Evolutionary conservation across 2,113 vertebrate genomes (phyloP), one percentile per base, ranked within the genome.

Genomic region (Brevimyrus niger): DNA sequence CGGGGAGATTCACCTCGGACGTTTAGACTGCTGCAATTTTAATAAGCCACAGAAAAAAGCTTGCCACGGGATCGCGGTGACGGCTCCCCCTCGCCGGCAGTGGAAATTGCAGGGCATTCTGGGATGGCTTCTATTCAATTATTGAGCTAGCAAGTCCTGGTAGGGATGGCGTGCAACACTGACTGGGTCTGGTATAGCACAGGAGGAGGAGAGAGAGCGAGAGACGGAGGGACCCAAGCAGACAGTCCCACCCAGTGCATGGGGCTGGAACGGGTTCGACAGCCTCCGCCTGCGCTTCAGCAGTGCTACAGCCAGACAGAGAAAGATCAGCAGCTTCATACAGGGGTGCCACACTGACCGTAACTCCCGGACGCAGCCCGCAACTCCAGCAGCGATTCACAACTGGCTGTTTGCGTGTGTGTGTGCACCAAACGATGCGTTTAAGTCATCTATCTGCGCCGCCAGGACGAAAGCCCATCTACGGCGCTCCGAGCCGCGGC

Each of bases 101-200:
- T 53, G 31, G 85, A 86, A 51, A 87, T 8, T 35, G 27, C 31
- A 53, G 48, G 48, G 87, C 10, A 61, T 50, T 87, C 35, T 87
- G 87, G 55, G 55, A 87, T 42, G 53, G 8, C 87, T 65, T n/a
- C 87, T 65, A 65, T 46, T 65, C 87, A 65, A 65, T 88, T 46
- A 88, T 88, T 88, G 69, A 88, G 55, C 10, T 19, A n/a, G 23
- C 61, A 47, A 21, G 61, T 47, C 61, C 58, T 31, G 87, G 58
- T 47, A 80, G 46, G 19, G 27, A 38, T 35, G 31, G 3, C 19
- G 31, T 15, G 48, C 48, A 48, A 7, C 19, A 10, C 19, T 55
- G 87, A 88, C 87, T 27, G 87, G 21, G 27, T 69, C 44, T 35
- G 87, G 35, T 61, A 19, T 35, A 65, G 27, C 31, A 38, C 73